A percentile compares a stretch with the other conserved stretches of the same genome.
phyloP scores from a whole-genome alignment of 2,888 invertebrate genomes.

The Pasiphila rectangulata region DNA sequence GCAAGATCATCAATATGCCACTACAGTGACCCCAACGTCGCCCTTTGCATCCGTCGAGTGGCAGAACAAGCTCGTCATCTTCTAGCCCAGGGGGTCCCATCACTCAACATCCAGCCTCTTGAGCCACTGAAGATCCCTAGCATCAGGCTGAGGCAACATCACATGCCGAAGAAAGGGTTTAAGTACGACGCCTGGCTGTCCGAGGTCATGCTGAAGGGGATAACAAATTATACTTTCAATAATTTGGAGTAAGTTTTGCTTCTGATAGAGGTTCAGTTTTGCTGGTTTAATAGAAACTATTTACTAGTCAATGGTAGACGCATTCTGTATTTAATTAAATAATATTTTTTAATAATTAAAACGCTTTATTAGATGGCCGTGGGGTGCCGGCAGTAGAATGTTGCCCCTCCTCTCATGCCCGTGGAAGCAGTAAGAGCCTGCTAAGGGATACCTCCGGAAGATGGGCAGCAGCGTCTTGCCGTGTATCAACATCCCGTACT shows the following conservation, averaged over 20 bases:
- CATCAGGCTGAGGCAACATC: conserved; percentile 79
- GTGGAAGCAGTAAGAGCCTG: too few species aligned
- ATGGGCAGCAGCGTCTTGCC: too few species aligned
- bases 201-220: conserved; percentile 67
- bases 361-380: too few species aligned
- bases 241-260: conserved; percentile 70
- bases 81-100: conserved; percentile 80
- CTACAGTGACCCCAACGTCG: conserved; percentile 79
- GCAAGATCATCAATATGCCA: conserved; percentile 67
- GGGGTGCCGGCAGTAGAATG: too few species aligned
- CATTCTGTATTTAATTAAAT: too few species aligned
- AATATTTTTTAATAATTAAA: too few species aligned
- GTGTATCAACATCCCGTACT: too few species aligned
- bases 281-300: too few species aligned
- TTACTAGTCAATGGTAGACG: too few species aligned
- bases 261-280: too few species aligned
- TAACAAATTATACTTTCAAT: conserved; percentile 75
- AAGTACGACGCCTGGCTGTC: conserved; percentile 78
- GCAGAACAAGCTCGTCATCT: conserved; percentile 76
- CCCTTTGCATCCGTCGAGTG: conserved; percentile 77
- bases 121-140: conserved; percentile 82
- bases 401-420: too few species aligned
- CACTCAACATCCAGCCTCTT: conserved; percentile 79
- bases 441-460: too few species aligned
- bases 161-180: conserved; percentile 67